phyloP scores from a whole-genome alignment of 2,797 vertebrate species.

The Cichlasoma orientale region DNA sequence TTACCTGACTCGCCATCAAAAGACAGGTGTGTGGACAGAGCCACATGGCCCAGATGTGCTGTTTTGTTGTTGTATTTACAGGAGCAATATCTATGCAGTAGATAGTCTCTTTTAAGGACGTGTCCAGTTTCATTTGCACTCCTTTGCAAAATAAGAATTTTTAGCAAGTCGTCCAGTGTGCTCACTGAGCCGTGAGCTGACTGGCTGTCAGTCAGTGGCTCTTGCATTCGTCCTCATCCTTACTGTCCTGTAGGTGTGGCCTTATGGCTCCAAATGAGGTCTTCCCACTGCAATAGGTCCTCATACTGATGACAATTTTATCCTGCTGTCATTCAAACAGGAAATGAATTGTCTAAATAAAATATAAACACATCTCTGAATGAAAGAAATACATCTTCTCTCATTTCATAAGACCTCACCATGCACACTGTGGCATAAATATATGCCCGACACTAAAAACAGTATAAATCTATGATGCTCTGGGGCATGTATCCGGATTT shows the following conservation, averaged over 20 bases:
- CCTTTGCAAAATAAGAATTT: background rate
- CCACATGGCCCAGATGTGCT: constrained; percentile 80
- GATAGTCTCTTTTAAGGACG: constrained; percentile 51
- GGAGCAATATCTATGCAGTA: constrained; percentile 56
- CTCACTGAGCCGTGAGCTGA: constrained; percentile 17
- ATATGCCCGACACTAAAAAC: constrained; percentile 64
- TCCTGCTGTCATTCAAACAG: constrained; percentile 68
- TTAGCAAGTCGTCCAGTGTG: background rate
- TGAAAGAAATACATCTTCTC: constrained; percentile 81
- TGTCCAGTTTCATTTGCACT: constrained; percentile 24
- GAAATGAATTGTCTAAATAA: constrained; percentile 82
- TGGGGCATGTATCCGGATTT: constrained; percentile 9
- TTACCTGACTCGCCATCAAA: constrained; percentile 70
- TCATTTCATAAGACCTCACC: constrained; percentile 78
- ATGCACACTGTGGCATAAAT: constrained; percentile 79
- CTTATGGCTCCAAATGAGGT: constrained; percentile 53
- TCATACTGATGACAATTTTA: constrained; percentile 60
- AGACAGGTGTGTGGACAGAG: constrained; percentile 76
- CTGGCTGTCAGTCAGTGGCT: constrained; percentile 24
- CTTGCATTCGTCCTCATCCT: constrained; percentile 22
- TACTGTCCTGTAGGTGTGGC: constrained; percentile 52
- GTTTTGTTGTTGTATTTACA: constrained; percentile 70
- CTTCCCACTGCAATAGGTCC: constrained; percentile 58
- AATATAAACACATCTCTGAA: constrained; percentile 85
- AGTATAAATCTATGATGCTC: constrained; percentile 24